These are phyloP conservation scores for Spisula solida DNA, from an alignment of 2,888 invertebrate genomes.

Conservation along the genomic window DNA sequence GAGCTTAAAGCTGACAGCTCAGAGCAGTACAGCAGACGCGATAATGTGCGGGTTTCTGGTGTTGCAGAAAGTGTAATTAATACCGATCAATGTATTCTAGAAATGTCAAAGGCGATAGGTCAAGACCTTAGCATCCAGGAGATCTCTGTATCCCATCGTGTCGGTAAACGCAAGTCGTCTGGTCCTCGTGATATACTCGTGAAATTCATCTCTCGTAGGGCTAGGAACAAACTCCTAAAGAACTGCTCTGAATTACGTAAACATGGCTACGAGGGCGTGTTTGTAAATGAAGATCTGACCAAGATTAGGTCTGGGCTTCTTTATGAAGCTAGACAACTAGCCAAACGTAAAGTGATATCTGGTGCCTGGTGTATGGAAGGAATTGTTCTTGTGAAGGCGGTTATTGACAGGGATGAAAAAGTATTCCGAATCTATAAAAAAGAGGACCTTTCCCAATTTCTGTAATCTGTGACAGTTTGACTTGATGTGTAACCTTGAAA, in stretches of 20 bases:
- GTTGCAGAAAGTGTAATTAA: neutral
- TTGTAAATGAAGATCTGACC: neutral
- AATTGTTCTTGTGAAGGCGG: too few species aligned
- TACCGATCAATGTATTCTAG: too few species aligned
- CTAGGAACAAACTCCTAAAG: neutral
- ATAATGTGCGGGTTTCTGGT: neutral
- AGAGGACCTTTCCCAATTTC: too few species aligned
- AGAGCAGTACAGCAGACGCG: conserved; percentile 4
- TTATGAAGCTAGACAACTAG: neutral
- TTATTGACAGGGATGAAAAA: too few species aligned
- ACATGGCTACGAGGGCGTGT: neutral
- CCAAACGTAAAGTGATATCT: neutral
- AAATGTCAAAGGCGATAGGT: neutral
- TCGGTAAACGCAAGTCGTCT: neutral
- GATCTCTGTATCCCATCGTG: neutral
- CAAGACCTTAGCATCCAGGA: neutral
- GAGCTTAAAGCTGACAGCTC: neutral
- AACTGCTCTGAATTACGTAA: too few species aligned
- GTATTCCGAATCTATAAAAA: too few species aligned
- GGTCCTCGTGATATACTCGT: neutral
- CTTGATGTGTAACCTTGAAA: too few species aligned
- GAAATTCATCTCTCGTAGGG: neutral
- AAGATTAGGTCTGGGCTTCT: neutral
- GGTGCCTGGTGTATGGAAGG: neutral
- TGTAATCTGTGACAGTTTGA: too few species aligned